Conservation (phyloP, 2,113 vertebrate genomes). For the Sisor rabdophorus region DNA sequence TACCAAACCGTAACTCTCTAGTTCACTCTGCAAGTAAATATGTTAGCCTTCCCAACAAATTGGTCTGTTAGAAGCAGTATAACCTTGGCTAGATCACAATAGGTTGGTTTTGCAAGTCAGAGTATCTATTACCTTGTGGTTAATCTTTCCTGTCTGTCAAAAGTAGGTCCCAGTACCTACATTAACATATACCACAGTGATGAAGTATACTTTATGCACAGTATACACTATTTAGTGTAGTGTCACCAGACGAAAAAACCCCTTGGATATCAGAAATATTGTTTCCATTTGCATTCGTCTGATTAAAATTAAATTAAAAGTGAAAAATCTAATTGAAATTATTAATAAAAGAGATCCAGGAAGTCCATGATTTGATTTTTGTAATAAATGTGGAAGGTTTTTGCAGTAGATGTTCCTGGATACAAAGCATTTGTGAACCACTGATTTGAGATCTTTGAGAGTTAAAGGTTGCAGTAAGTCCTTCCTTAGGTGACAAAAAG, state of each 20-base stretch:
- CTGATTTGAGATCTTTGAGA: not conserved
- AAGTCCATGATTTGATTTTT: not conserved
- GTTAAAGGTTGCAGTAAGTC: not conserved
- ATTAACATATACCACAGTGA: not conserved
- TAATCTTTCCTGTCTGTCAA: not conserved
- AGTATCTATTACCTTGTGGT: not conserved
- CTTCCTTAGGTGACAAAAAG: not conserved
- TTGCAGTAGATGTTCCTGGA: not conserved
- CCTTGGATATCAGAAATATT: not conserved
- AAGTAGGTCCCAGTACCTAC: not conserved
- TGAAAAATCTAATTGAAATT: not conserved
- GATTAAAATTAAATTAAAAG: not conserved
- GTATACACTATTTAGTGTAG: not conserved
- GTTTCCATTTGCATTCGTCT: not conserved
- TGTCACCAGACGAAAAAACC: not conserved
- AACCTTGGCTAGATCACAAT: not conserved
- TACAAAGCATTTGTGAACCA: not conserved
- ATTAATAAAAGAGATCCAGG: not conserved
- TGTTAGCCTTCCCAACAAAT: too few species aligned
- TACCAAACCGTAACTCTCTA: not conserved
- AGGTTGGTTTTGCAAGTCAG: not conserved
- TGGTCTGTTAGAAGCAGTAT: too few species aligned
- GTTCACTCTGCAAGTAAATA: not conserved
- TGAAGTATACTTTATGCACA: not conserved
- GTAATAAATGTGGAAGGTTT: too few species aligned